Evolutionary conservation across 2,797 vertebrate genomes (phyloP).

Genomic region (Sebastes vulpes): DNA sequence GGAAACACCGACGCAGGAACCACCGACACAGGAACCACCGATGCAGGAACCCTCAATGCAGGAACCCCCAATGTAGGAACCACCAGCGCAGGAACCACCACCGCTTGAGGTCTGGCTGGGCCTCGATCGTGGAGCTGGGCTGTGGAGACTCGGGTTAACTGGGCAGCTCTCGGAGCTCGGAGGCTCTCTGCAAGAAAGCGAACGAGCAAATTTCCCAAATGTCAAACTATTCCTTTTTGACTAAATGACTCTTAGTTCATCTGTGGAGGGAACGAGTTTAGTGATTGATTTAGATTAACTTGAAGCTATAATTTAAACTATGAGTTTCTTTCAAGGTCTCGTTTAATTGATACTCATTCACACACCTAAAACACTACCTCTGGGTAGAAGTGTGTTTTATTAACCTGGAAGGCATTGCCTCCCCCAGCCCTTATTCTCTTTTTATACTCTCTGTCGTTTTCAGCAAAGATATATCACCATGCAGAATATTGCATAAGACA

Average conservation of each 20-base stretch:
- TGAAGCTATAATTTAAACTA: background rate
- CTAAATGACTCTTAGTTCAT: background rate
- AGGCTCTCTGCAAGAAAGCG: background rate
- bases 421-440: background rate
- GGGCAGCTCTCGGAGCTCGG: no score
- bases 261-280: background rate
- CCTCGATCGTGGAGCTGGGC: background rate
- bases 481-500: slow-evolving; percentile 25
- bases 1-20: no score
- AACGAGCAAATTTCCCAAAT: background rate
- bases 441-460: background rate
- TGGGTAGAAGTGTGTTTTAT: background rate
- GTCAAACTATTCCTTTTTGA: background rate
- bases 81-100: no score
- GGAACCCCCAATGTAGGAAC: no score
- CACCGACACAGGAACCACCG: no score
- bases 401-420: background rate
- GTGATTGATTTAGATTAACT: background rate
- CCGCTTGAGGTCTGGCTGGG: background rate
- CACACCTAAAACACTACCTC: background rate
- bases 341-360: background rate
- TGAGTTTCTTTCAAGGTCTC: background rate
- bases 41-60: no score
- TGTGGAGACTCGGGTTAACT: background rate
- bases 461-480: slow-evolving; percentile 10